Evolutionary conservation across 2,113 vertebrate genomes (phyloP).

Genomic region (Cottus gobio): DNA sequence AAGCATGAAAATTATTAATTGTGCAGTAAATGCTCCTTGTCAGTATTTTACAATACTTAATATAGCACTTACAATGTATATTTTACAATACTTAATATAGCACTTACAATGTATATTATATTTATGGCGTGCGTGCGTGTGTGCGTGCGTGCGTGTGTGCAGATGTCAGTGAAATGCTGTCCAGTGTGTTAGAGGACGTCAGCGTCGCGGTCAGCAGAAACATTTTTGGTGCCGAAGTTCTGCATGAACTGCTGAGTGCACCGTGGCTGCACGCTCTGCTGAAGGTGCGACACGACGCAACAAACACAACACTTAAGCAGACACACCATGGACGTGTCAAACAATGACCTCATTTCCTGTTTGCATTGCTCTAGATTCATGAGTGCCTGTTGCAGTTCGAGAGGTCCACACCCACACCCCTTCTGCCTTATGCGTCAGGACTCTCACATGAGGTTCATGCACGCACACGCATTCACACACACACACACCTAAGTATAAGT

Average conservation of each 20-base stretch:
- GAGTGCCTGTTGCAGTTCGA: slow-evolving; percentile 88
- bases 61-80: too few relatives aligned
- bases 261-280: slow-evolving; percentile 90
- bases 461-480: slow-evolving; percentile 7
- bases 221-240: slow-evolving; percentile 82
- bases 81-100: too few relatives aligned
- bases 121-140: slow-evolving; percentile 12
- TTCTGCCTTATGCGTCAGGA: slow-evolving; percentile 76
- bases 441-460: slow-evolving; percentile 85
- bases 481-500: not conserved
- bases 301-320: not conserved
- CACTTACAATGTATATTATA: too few relatives aligned
- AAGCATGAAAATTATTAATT: not conserved
- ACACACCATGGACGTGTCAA: not conserved
- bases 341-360: slow-evolving; percentile 13
- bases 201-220: slow-evolving; percentile 84
- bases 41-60: not conserved
- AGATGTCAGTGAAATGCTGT: slow-evolving; percentile 86
- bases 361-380: slow-evolving; percentile 86
- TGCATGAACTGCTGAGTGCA: slow-evolving; percentile 88
- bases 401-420: slow-evolving; percentile 77
- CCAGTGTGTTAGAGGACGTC: slow-evolving; percentile 86
- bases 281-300: slow-evolving; percentile 78
- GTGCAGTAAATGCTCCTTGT: too few relatives aligned
- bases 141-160: slow-evolving; percentile 31